Evolutionary conservation across 92 coral and sea anemone species (phyloP).

Genomic region (Siderastrea radians): DNA sequence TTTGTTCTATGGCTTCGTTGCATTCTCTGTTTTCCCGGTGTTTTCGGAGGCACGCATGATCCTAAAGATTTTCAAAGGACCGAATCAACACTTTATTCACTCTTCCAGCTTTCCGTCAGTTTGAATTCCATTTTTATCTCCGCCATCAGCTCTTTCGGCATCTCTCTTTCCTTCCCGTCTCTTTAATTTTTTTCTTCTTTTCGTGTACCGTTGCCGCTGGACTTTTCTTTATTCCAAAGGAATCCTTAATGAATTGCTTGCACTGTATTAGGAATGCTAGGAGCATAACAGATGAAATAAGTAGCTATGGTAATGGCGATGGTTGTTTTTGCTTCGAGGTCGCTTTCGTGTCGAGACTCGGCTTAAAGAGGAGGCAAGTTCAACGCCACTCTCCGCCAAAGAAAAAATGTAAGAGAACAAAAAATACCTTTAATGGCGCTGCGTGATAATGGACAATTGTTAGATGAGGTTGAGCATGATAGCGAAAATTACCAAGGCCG

Average conservation of each 20-base stretch:
- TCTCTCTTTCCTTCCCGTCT: background rate
- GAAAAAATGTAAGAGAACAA: no score
- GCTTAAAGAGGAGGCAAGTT: background rate
- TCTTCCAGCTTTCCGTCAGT: background rate
- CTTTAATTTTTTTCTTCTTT: background rate
- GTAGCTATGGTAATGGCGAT: slow-evolving; percentile 4
- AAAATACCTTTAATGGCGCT: no score
- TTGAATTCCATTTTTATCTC: background rate
- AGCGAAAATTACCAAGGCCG: no score
- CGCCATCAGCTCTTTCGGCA: no score
- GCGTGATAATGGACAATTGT: no score
- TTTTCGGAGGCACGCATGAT: background rate
- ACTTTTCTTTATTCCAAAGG: slow-evolving; percentile 8
- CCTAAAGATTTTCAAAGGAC: background rate
- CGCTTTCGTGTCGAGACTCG: background rate
- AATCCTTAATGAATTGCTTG: background rate
- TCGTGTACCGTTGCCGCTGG: background rate
- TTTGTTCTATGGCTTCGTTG: no score
- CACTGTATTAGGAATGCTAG: background rate
- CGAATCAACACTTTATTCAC: background rate
- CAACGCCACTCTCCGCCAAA: background rate
- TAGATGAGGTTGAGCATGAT: no score
- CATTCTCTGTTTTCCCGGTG: no score
- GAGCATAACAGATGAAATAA: background rate
- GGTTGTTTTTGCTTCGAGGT: background rate